Percentiles rank a stretch among this genome's conserved stretches.
These are phyloP conservation scores for Somateria mollissima DNA, from an alignment of 2,797 vertebrate species.

Conservation along the genomic window DNA sequence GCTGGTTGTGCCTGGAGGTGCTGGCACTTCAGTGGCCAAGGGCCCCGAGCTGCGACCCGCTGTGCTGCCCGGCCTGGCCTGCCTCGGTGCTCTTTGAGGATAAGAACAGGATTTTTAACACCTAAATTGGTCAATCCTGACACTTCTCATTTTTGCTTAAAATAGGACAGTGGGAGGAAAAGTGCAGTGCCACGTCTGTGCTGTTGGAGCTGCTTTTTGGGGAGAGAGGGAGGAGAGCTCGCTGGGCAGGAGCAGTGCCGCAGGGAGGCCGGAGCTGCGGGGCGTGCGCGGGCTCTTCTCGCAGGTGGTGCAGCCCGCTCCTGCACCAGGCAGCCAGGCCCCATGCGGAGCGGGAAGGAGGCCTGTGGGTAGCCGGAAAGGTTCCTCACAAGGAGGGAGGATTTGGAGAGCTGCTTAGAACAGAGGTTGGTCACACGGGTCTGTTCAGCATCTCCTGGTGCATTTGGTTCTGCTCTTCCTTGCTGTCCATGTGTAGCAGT, in stretches of 20 bases:
- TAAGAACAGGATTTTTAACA: background rate
- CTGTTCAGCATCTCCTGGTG: rapidly evolving
- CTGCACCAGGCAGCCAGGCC: no score
- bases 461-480: rapidly evolving
- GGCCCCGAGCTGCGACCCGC: no score
- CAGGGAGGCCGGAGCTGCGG: background rate
- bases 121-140: background rate
- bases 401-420: background rate
- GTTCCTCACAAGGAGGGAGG: rapidly evolving
- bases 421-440: rapidly evolving
- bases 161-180: background rate
- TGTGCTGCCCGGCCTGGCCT: background rate
- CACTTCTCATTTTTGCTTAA: background rate
- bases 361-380: background rate
- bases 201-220: background rate
- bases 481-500: background rate
- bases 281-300: no score
- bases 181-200: background rate
- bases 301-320: no score
- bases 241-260: no score
- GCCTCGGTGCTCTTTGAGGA: background rate
- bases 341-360: background rate
- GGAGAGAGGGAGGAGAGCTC: background rate
- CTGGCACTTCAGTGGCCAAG: no score
- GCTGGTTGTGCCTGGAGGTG: no score